Evolutionary conservation across 53 echinoderm and acorn worm species (phyloP).

Genomic region (Antedon mediterranea): DNA sequence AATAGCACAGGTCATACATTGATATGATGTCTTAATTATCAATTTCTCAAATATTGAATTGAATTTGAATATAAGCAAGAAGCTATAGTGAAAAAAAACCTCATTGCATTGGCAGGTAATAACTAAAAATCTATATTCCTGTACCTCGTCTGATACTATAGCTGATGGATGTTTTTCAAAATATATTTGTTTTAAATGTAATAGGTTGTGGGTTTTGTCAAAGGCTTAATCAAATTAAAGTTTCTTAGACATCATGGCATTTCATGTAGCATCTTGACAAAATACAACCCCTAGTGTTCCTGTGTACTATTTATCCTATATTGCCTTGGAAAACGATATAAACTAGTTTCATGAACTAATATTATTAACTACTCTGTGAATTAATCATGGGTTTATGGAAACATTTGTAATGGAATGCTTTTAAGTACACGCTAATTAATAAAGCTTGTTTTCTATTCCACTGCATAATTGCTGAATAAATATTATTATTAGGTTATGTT

Average conservation of each 20-base stretch:
- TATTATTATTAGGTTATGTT: neutral
- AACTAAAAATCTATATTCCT: too few relatives aligned
- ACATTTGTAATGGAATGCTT: neutral
- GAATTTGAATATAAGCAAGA: neutral
- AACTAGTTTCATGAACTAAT: too few relatives aligned
- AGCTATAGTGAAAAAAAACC: neutral
- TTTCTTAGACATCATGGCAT: too few relatives aligned
- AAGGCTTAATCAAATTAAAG: too few relatives aligned
- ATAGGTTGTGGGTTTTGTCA: too few relatives aligned
- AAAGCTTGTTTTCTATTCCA: neutral
- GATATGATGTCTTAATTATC: neutral
- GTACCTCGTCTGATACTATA: too few relatives aligned
- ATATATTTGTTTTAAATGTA: too few relatives aligned
- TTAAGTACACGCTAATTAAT: neutral
- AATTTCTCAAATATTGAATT: neutral
- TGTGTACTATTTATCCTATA: too few relatives aligned
- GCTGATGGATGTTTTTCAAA: too few relatives aligned
- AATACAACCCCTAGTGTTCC: too few relatives aligned
- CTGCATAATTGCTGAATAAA: neutral
- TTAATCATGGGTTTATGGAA: neutral
- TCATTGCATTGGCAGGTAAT: neutral
- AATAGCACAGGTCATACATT: neutral
- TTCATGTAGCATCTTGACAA: too few relatives aligned
- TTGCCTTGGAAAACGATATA: too few relatives aligned
- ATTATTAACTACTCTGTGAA: neutral